These are phyloP conservation scores for Danio aesculapii DNA, from an alignment of 2,797 vertebrate species.

Conservation along the genomic window DNA sequence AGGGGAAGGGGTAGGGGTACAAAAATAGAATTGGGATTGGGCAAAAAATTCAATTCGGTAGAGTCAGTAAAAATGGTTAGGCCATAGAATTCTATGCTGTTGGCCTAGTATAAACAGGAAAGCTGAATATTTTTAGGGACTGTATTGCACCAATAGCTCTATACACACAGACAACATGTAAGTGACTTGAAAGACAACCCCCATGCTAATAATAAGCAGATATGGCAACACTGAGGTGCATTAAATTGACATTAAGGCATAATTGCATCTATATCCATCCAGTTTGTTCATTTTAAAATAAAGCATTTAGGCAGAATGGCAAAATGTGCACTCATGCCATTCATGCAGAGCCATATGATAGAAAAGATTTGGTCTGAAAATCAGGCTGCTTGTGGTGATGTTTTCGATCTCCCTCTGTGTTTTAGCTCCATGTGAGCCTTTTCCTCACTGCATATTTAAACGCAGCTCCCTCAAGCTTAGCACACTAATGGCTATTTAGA, in stretches of 20 bases:
- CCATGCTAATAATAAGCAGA: neutral
- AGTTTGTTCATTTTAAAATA: conserved; percentile 5
- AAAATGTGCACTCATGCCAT: neutral
- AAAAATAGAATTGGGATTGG: too few species aligned
- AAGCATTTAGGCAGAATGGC: conserved; percentile 3
- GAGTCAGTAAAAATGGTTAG: too few species aligned
- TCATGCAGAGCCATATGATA: neutral
- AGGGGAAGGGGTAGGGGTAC: too few species aligned
- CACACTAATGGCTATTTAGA: conserved; percentile 54
- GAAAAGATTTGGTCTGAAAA: conserved; percentile 7
- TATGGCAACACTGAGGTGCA: neutral
- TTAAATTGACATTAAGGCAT: neutral
- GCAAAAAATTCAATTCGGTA: too few species aligned
- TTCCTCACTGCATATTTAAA: conserved; percentile 35
- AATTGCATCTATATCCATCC: neutral
- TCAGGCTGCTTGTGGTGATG: neutral
- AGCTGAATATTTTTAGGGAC: too few species aligned
- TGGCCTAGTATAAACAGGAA: too few species aligned
- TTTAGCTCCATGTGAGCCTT: conserved; percentile 25
- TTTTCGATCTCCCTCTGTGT: conserved; percentile 1
- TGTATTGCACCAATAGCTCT: neutral
- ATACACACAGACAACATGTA: too few species aligned
- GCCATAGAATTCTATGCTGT: too few species aligned
- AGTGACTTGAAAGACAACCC: neutral
- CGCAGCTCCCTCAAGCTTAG: conserved; percentile 15